Base-by-base conservation (phyloP, 92 coral and sea anemone genomes). In the Zoanthus solanderi region DNA sequence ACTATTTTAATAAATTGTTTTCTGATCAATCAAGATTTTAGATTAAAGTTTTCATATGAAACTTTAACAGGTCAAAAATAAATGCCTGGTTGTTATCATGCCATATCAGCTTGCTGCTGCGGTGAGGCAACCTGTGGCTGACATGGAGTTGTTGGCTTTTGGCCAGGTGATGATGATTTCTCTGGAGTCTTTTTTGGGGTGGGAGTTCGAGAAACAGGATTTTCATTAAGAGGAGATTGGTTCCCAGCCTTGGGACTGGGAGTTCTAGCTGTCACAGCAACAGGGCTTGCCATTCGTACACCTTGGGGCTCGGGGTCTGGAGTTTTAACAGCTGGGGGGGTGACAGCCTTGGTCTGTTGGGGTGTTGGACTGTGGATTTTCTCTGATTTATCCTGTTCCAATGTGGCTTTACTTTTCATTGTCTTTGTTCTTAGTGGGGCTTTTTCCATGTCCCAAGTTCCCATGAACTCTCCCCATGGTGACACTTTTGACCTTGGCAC, bases 381-480 rank as follows among this genome's bases (percentile, higher is more conserved):
- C 7, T 78, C 87, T 56, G 48, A 78, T 69, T 84, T 79, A 76
- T 37, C 73, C 58, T 88, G 69, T 14, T 89, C 71, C 52, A 58
- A 58, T 18, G 45, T 46, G 18, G 92, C 94, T 89, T 84, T 91
- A 17, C 96, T 95, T 87, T 95, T 93, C 87, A 95, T 91, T 15
- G 96, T 91, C 73, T 89, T 95, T 53, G 96, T 87, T 16, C 89
- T 87, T 1, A 93, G 89, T 6, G 96, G 94, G 32, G 94, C 83
- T 67, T 82, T 93, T 75, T 31, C 58, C 92, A 95, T 87, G 50
- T 97, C 99, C 99, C 99, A 97, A 12, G 99, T 97, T 7, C 99
- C 99, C 28, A 88, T 85, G 83, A 97, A 97, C 44, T 92, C 97
- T 17, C 98, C 99, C 99, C 99, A 97, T 6, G 99, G 97, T 14